phyloP scores from a whole-genome alignment of 2,888 invertebrate genomes.

The Caenorhabditis sp. region DNA sequence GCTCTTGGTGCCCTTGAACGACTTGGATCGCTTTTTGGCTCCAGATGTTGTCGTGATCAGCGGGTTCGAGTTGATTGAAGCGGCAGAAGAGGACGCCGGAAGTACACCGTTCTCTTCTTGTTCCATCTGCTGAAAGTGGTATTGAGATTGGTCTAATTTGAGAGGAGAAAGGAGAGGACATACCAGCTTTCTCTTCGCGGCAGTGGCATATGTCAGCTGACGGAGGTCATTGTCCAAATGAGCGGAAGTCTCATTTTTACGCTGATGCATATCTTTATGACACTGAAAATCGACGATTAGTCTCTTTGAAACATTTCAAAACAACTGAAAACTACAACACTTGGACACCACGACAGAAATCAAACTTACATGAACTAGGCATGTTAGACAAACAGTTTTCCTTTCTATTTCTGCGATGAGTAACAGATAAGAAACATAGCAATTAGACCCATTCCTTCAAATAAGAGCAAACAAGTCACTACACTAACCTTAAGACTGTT shows the following conservation, averaged over 20 bases:
- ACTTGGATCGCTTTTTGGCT: slow-evolving; percentile 58
- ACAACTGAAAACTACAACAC: slow-evolving; percentile 11
- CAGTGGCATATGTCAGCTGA: slow-evolving; percentile 77
- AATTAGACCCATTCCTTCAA: slow-evolving; percentile 7
- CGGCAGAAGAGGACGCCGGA: slow-evolving; percentile 43
- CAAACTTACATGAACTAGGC: slow-evolving; percentile 38
- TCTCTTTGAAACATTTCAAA: slow-evolving; percentile 1
- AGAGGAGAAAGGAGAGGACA: slow-evolving; percentile 1
- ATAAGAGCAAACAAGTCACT: too few relatives aligned
- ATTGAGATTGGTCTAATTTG: too few relatives aligned
- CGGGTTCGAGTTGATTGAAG: slow-evolving; percentile 58
- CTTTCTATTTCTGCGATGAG: slow-evolving; percentile 39
- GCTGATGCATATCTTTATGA: slow-evolving; percentile 77
- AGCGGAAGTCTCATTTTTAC: slow-evolving; percentile 76
- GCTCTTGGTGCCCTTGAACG: slow-evolving; percentile 21
- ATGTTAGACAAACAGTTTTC: slow-evolving; percentile 22
- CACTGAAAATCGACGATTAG: slow-evolving; percentile 62
- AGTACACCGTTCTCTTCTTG: slow-evolving; percentile 56
- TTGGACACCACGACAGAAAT: slow-evolving; percentile 30
- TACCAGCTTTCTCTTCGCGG: slow-evolving; percentile 75
- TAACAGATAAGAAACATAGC: not conserved
- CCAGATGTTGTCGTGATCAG: slow-evolving; percentile 65
- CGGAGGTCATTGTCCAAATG: slow-evolving; percentile 73
- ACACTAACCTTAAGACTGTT: slow-evolving; percentile 74
- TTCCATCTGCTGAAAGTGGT: slow-evolving; percentile 41